Percentiles rank a stretch among this genome's conserved stretches.
phyloP scores from a whole-genome alignment of 2,113 vertebrate species.

The Colossoma macropomum region DNA sequence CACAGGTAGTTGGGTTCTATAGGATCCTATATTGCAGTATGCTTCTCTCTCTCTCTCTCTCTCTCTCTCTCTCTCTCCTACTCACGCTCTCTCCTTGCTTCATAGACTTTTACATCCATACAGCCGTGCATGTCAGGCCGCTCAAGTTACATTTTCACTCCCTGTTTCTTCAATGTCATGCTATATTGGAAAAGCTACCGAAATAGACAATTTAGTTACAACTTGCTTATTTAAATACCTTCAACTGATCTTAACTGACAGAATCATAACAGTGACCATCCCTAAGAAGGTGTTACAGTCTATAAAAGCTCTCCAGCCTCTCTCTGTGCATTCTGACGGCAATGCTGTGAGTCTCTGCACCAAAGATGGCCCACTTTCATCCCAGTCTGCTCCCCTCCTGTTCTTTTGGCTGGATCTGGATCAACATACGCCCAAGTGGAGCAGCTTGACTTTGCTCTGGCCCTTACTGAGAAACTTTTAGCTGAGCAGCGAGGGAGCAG shows the following conservation, averaged over 20 bases:
- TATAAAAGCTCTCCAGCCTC: constrained; percentile 12
- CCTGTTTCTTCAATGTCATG: not conserved
- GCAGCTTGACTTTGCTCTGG: constrained; percentile 37
- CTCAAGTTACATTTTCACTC: constrained; percentile 9
- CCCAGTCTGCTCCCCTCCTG: constrained; percentile 43
- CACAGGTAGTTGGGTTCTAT: constrained; percentile 20
- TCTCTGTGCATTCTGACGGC: constrained; percentile 36
- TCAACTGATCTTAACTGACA: not conserved
- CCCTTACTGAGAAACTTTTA: constrained; percentile 37
- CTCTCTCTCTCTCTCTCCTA: not conserved
- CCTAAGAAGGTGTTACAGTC: constrained; percentile 6
- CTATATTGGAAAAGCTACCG: not conserved
- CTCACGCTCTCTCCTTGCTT: too few species aligned
- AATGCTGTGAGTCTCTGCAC: constrained; percentile 29
- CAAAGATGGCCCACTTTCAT: constrained; percentile 60
- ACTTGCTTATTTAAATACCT: not conserved
- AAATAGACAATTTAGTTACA: not conserved
- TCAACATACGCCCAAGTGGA: constrained; percentile 48
- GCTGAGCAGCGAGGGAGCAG: not conserved
- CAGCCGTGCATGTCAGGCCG: constrained; percentile 13
- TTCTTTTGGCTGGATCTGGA: constrained; percentile 58
- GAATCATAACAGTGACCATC: not conserved
- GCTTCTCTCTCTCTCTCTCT: constrained; percentile 1
- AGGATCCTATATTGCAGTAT: constrained; percentile 1
- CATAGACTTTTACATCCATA: constrained; percentile 7